Percentiles rank a stretch among this genome's conserved stretches.
Evolutionary conservation across 2,797 vertebrate species (phyloP).

Genomic region (Tenualosa thibaudeaui): DNA sequence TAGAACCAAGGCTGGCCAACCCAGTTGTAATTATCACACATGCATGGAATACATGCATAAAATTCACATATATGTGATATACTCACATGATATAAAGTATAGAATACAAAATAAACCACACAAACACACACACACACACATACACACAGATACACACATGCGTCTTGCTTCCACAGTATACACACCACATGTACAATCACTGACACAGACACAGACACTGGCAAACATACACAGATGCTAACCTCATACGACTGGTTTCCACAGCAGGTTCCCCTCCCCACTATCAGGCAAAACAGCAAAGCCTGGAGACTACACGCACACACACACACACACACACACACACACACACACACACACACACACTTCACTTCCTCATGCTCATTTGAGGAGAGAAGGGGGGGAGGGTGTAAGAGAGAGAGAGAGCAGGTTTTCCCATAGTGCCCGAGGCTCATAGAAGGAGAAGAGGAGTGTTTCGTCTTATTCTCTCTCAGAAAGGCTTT

Average conservation of each 20-base stretch:
- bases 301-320: neutral
- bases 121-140: neutral
- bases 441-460: conserved; percentile 65
- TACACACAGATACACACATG: too few relatives aligned
- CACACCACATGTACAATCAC: neutral
- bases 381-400: conserved; percentile 38
- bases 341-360: neutral
- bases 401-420: conserved; percentile 15
- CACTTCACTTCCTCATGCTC: conserved; percentile 34
- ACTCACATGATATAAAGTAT: neutral
- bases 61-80: neutral
- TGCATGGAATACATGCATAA: conserved; percentile 15
- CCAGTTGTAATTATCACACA: conserved; percentile 21
- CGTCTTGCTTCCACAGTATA: too few relatives aligned
- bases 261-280: neutral
- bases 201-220: neutral
- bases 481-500: conserved; percentile 68
- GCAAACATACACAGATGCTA: neutral
- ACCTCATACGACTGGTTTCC: neutral
- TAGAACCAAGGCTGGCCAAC: conserved; percentile 37
- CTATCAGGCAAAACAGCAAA: neutral
- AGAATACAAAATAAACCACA: too few relatives aligned
- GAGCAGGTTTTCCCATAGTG: conserved; percentile 60
- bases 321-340: neutral
- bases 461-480: conserved; percentile 62